Base-by-base conservation (phyloP, 92 coral and sea anemone genomes). In the Micromussa lordhowensis region DNA sequence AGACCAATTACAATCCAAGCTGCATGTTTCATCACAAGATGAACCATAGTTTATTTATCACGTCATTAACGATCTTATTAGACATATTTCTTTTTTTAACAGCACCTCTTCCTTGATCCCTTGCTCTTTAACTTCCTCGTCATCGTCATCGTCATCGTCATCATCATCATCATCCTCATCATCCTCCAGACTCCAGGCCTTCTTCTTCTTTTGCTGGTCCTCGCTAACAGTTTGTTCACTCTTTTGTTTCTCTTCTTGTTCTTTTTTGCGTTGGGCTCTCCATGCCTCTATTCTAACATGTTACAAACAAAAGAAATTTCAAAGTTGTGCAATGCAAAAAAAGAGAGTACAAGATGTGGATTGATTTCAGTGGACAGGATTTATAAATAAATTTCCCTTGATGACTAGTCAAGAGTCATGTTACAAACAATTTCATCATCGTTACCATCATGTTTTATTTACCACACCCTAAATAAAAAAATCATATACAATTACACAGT, bases 81-180 rank as follows among this genome's bases (percentile, higher is more conserved):
- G 51, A 44, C 51, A 44, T 44, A n/a, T 44, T 7, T 40, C 7
- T 40, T 44, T 44, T 19, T n/a, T 17, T 32, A 3, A 71, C 11
- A 13, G 15, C 22, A 4, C 49, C 64, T 57, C 87, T 61, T 72
- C 87, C 86, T 89, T 82, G 57, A 66, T 13, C 24, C 57, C 61
- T 19, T 24, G 59, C 15, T 22, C 48, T 49, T 58, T 87, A 36
- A 82, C 69, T 0, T 44, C 93, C 28, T 86, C 93, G 1, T 91
- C 93, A 30, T 70, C 78, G 1, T 82, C 93, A 5, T 95, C 99
- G n/a, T 97, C 99, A 82, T 97, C 99, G 86, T 97, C 99, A n/a
- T n/a, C n/a, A n/a, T n/a, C n/a, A n/a, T 97, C 99, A 78, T 97
- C 99, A 78, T 97, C 99, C 29, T 97, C 99, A n/a, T 97, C 99